Evolutionary conservation across 2,113 vertebrate genomes (phyloP), one percentile per base, ranked within the genome.

Genomic region (Turdus rufiventris): DNA sequence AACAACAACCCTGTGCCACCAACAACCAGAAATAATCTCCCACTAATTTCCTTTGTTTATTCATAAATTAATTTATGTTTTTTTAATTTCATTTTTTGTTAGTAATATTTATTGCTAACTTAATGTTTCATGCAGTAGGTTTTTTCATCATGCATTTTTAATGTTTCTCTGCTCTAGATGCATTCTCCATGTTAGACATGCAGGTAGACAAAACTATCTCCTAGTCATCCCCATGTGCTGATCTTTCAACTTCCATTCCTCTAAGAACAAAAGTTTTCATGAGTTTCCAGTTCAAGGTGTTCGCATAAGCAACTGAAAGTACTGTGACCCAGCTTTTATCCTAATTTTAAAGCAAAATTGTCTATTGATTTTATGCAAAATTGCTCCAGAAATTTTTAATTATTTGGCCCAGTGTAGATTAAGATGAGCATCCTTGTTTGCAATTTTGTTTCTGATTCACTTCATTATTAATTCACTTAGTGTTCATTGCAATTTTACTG

Each of bases 381-480:
- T n/a, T 63, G 10, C 36, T 65, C 42, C 43, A 75, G 42, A 93
- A 29, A 2, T 18, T 45, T 50, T 77, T n/a, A 45, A 36, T 85
- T 3, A 48, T 90, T 91, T 88, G 62, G 45, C 60, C 89, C 31
- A 57, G 12, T 45, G 20, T 76, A 89, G 38, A 75, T 88, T 76
- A 92, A 89, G 14, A 45, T 53, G 47, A 74, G 81, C 29, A 72
- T 81, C 34, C 45, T 80, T 95, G 88, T 96, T 96, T 96, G 83
- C 34, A 87, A 72, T 88, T 95, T 67, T 86, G 12, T 91, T 82
- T 81, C 91, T 60, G 79, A 82, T 94, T 92, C 29, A 9, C 31
- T 96, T 94, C 63, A 62, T 95, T 94, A 92, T 83, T 91, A 93
- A 95, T 96, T 96, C 68, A 93, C 70, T 94, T 60, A 92, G n/a